Conservation (phyloP, 2,113 vertebrate species). For the Dicentrarchus labrax region DNA sequence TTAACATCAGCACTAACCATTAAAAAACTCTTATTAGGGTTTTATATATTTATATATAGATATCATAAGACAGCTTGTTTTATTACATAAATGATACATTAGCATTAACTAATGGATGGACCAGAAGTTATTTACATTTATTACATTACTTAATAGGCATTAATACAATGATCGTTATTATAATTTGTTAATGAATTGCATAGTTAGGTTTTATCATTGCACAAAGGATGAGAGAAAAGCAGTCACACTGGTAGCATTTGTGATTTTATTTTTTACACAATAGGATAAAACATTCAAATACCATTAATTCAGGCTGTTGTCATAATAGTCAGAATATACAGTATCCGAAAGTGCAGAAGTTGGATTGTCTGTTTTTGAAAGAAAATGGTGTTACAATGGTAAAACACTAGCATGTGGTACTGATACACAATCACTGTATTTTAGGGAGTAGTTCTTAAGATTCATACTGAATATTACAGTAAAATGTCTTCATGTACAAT, state of each 20-base stretch:
- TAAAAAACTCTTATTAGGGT: neutral
- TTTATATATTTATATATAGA: neutral
- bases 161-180: neutral
- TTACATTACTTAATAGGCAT: neutral
- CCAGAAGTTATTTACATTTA: neutral
- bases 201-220: neutral
- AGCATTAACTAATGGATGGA: neutral
- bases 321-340: neutral
- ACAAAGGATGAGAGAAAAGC: neutral
- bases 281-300: neutral
- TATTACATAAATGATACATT: neutral
- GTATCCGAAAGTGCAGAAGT: neutral
- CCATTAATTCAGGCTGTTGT: neutral
- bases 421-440: neutral
- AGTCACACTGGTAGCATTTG: neutral
- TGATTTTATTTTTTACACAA: conserved; percentile 27
- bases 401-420: too few relatives aligned
- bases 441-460: neutral
- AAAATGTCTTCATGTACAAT: neutral
- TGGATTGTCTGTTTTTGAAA: neutral
- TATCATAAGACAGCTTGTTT: neutral
- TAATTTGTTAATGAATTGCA: neutral
- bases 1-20: neutral
- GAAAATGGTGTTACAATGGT: neutral
- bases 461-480: neutral